Percentiles rank a stretch among this genome's conserved stretches.
Conservation (phyloP, 1,140 invertebrate species). For the Rhagoletis zephyria region DNA sequence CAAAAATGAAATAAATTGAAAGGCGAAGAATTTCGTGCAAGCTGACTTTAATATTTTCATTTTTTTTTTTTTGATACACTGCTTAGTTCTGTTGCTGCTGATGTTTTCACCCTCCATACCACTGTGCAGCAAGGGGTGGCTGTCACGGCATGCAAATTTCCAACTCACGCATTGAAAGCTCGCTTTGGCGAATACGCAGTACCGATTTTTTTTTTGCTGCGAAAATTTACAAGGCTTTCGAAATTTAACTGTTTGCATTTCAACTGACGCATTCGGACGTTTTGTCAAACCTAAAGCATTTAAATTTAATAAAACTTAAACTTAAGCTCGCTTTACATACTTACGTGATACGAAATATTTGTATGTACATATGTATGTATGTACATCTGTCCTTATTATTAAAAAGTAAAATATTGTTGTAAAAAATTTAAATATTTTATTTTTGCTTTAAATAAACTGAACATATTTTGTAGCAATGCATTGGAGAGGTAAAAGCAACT, state of each 20-base stretch:
- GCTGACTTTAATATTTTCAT: conserved; percentile 1
- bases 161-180: neutral
- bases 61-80: conserved; percentile 3
- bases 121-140: conserved; percentile 22
- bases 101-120: neutral
- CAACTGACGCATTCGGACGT: neutral
- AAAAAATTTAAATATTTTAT: too few species aligned
- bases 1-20: neutral
- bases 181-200: conserved; percentile 31
- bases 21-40: neutral
- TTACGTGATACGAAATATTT: neutral
- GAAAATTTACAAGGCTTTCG: neutral
- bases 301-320: neutral
- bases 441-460: neutral
- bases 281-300: neutral
- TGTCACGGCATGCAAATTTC: conserved; percentile 30
- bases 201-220: conserved; percentile 38
- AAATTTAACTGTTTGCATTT: conserved; percentile 30
- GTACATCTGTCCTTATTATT: too few species aligned
- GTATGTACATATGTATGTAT: too few species aligned
- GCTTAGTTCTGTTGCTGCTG: neutral
- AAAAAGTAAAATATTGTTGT: too few species aligned
- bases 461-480: neutral
- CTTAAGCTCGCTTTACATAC: neutral
- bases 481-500: too few species aligned